Base-by-base conservation (phyloP, 37 sponge, comb jelly and placozoan genomes). In the Theonella swinhoei region DNA sequence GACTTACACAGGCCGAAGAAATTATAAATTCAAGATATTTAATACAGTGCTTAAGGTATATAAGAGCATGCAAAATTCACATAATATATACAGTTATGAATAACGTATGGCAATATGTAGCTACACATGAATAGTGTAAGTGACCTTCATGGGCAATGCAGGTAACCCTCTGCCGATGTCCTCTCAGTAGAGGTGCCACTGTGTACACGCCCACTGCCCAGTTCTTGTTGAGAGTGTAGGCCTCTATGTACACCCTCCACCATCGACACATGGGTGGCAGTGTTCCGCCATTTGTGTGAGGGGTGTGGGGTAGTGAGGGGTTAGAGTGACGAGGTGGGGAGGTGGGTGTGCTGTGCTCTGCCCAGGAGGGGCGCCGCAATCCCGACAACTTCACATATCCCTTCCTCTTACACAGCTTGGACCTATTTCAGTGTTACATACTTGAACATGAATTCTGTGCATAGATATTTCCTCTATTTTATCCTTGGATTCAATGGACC, bases 61-160 rank as follows among this genome's bases (percentile, higher is more conserved):
- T n/a, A n/a, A n/a, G n/a, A n/a, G n/a, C n/a, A n/a, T n/a, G n/a
- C n/a, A n/a, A n/a, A n/a, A n/a, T n/a, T n/a, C n/a, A n/a, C n/a
- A n/a, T n/a, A n/a, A n/a, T n/a, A n/a, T n/a, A n/a, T n/a, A n/a
- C n/a, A n/a, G n/a, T n/a, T n/a, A n/a, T n/a, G n/a, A n/a, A n/a
- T n/a, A n/a, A n/a, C n/a, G n/a, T n/a, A n/a, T n/a, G n/a, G n/a
- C n/a, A n/a, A n/a, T n/a, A n/a, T n/a, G n/a, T n/a, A n/a, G n/a
- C n/a, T n/a, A n/a, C n/a, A n/a, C n/a, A n/a, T n/a, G n/a, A n/a
- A n/a, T n/a, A n/a, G n/a, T n/a, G n/a, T n/a, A n/a, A n/a, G n/a
- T n/a, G n/a, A 94, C 95, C 90, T 26, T 87, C 88, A 85, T 82
- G 72, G 34, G 75, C 83, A 24, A 96, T 85, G 24, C 83, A n/a